Percentiles rank a stretch among this genome's conserved stretches.
Evolutionary conservation across 92 coral and sea anemone genomes (phyloP).

Genomic region (Heteractis magnifica): DNA sequence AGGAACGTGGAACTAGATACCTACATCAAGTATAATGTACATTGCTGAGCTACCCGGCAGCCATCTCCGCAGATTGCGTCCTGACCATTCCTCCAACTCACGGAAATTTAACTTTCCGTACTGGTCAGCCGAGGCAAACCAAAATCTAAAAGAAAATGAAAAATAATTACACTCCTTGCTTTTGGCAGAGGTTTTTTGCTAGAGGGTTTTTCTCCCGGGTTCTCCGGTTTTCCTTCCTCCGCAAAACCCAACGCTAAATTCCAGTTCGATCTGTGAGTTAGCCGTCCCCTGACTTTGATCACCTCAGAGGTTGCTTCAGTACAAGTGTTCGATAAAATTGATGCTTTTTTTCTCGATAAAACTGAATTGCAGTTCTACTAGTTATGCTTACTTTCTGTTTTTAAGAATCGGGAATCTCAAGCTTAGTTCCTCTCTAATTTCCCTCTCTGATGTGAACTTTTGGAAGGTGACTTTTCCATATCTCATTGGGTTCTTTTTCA

Average conservation of each 20-base stretch:
- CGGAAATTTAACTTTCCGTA: conserved; percentile 50
- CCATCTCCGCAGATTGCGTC: conserved; percentile 43
- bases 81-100: conserved; percentile 44
- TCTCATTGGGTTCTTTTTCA: conserved; percentile 38
- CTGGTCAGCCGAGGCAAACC: conserved; percentile 55
- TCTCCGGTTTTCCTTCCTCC: too few relatives aligned
- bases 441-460: conserved; percentile 24
- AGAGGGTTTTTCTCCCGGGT: too few relatives aligned
- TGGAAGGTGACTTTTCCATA: conserved; percentile 31
- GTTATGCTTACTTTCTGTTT: conserved; percentile 20
- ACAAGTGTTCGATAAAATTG: too few relatives aligned
- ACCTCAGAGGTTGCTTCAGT: too few relatives aligned
- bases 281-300: too few relatives aligned
- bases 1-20: not conserved
- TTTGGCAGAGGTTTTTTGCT: too few relatives aligned
- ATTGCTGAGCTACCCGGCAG: conserved; percentile 49
- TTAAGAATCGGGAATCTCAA: conserved; percentile 19
- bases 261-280: too few relatives aligned
- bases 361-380: too few relatives aligned
- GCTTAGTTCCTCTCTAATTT: conserved; percentile 30
- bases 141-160: conserved; percentile 13
- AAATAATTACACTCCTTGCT: not conserved
- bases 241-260: too few relatives aligned
- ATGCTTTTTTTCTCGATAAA: too few relatives aligned
- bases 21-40: conserved; percentile 52